A percentile compares a stretch with the other conserved stretches of the same genome.
Evolutionary conservation across 2,888 invertebrate species (phyloP).

Genomic region (Chaetogeoica ovagalla): DNA sequence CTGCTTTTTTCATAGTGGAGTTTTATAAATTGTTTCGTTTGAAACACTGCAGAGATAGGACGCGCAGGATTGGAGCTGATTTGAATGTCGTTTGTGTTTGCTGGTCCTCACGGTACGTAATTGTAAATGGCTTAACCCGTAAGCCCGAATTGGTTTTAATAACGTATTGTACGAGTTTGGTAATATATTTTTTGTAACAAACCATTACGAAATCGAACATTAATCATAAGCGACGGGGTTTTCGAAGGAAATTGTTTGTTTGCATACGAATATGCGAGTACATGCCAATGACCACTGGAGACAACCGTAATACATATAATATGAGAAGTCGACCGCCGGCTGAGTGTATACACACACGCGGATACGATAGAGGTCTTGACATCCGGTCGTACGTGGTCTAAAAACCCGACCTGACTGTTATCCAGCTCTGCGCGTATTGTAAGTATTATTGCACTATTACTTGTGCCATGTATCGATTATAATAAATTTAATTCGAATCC

Average conservation of each 20-base stretch:
- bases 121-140: too few species aligned
- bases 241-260: conserved; percentile 4
- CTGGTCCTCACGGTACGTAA: too few species aligned
- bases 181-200: too few species aligned
- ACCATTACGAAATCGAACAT: too few species aligned
- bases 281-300: conserved; percentile 49
- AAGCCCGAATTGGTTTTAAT: too few species aligned
- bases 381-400: conserved; percentile 34
- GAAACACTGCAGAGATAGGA: too few species aligned
- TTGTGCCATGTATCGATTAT: conserved; percentile 8
- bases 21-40: too few species aligned
- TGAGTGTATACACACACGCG: background rate
- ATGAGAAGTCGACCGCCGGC: conserved; percentile 11
- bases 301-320: conserved; percentile 16
- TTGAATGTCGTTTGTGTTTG: too few species aligned
- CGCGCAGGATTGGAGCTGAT: too few species aligned
- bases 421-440: conserved; percentile 28
- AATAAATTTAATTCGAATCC: conserved; percentile 11
- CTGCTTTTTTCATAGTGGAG: too few species aligned
- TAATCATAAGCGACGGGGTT: background rate
- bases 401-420: conserved; percentile 35
- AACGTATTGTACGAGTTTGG: too few species aligned
- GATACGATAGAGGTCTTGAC: conserved; percentile 46
- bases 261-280: too few species aligned
- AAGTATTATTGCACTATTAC: background rate